These are phyloP conservation scores for Drosophila anomalata DNA, from an alignment of 2,888 invertebrate genomes.

Conservation along the genomic window DNA sequence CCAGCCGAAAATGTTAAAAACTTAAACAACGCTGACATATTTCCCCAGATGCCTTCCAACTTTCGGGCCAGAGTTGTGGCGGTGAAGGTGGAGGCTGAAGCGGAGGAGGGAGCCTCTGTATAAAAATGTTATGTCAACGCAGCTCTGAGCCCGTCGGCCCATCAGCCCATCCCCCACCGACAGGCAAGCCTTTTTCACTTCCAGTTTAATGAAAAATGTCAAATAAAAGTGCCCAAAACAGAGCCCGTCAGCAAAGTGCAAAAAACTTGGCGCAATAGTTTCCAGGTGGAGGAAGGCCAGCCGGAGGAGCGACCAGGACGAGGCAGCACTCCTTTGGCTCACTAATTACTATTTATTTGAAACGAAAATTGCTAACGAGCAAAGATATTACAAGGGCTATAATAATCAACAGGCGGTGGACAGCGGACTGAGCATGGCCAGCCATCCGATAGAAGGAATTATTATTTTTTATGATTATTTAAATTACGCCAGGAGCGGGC, in stretches of 20 bases:
- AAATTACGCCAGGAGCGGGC: conserved; percentile 66
- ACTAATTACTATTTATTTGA: conserved; percentile 79
- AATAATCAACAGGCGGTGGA: conserved; percentile 58
- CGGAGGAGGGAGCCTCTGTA: conserved; percentile 31
- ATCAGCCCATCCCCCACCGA: neutral
- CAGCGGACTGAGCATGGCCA: conserved; percentile 10
- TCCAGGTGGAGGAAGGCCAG: conserved; percentile 39
- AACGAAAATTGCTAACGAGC: conserved; percentile 80
- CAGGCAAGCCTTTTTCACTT: conserved; percentile 72
- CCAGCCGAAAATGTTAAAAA: conserved; percentile 70
- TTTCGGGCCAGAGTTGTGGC: conserved; percentile 50
- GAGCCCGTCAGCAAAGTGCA: conserved; percentile 67
- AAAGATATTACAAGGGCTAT: conserved; percentile 71
- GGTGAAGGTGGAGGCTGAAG: neutral
- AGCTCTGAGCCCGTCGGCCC: conserved; percentile 38
- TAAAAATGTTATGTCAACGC: conserved; percentile 77
- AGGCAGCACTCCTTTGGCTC: conserved; percentile 64
- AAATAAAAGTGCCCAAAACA: conserved; percentile 77
- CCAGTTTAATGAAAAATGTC: conserved; percentile 79
- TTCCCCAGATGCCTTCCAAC: conserved; percentile 77
- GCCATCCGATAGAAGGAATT: conserved; percentile 67
- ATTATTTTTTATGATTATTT: conserved; percentile 80
- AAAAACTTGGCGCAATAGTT: conserved; percentile 73
- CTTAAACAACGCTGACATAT: conserved; percentile 77
- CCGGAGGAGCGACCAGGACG: neutral